These are phyloP conservation scores for Anarrhichthys ocellatus DNA, from an alignment of 2,113 vertebrate species.

Conservation along the genomic window DNA sequence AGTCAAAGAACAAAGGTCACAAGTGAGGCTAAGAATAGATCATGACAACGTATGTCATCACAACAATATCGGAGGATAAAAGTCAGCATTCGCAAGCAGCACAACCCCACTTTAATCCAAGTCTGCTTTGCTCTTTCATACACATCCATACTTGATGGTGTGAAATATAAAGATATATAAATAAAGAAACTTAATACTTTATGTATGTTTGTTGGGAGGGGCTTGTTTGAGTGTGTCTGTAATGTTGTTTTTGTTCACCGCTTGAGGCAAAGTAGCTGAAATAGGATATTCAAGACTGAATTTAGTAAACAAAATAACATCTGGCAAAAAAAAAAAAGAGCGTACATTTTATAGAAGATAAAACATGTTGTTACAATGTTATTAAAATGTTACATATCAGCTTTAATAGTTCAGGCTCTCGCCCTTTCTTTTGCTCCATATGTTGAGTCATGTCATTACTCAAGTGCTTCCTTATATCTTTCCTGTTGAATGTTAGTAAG, in stretches of 20 bases:
- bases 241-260: background rate
- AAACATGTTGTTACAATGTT: background rate
- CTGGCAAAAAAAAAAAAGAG: background rate
- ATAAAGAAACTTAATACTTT: background rate
- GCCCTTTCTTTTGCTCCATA: background rate
- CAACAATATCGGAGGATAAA: background rate
- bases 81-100: constrained; percentile 4
- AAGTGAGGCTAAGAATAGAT: background rate
- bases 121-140: background rate
- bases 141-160: background rate
- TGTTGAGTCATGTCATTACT: constrained; percentile 6
- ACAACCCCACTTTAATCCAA: background rate
- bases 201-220: background rate
- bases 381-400: background rate
- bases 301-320: background rate
- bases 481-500: background rate
- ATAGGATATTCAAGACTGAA: constrained; percentile 7
- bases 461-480: constrained; percentile 1
- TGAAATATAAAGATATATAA: background rate
- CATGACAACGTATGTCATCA: background rate
- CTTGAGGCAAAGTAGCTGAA: constrained; percentile 3
- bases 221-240: constrained; percentile 1
- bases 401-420: background rate
- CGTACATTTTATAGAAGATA: background rate
- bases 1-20: constrained; percentile 30